phyloP scores from a whole-genome alignment of 2,797 vertebrate genomes.

The Serranus cabrilla region DNA sequence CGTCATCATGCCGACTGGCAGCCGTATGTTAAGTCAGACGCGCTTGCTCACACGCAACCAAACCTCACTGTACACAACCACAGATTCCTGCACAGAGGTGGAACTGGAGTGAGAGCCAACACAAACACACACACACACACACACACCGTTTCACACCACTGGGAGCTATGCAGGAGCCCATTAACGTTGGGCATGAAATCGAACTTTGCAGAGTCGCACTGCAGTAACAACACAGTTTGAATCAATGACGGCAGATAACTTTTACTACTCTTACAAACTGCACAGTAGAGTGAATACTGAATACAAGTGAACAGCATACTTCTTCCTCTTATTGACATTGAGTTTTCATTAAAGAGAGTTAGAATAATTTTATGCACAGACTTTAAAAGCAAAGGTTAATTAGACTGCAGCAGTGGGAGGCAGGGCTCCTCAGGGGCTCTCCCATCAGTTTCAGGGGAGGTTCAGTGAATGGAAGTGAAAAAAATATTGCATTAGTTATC shows the following conservation, averaged over 20 bases:
- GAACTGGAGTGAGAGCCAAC: conserved; percentile 49
- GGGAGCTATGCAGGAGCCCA: conserved; percentile 27
- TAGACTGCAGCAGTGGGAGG: neutral
- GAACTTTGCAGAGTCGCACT: conserved; percentile 30
- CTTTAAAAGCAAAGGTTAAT: neutral
- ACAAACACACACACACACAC: conserved; percentile 36
- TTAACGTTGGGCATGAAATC: conserved; percentile 41
- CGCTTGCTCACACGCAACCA: conserved; percentile 39
- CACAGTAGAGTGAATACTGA: conserved; percentile 10
- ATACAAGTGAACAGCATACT: neutral
- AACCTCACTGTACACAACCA: conserved; percentile 44
- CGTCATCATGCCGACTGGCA: conserved; percentile 46
- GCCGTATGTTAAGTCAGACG: conserved; percentile 45
- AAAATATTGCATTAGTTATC: too few relatives aligned
- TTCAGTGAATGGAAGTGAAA: too few relatives aligned
- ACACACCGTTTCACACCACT: conserved; percentile 44
- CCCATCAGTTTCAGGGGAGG: too few relatives aligned
- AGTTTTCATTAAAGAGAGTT: too few relatives aligned
- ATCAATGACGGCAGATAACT: conserved; percentile 19
- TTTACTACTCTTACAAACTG: conserved; percentile 28
- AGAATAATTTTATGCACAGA: neutral
- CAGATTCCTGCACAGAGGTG: conserved; percentile 64
- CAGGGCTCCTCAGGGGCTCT: too few relatives aligned
- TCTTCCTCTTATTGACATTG: neutral
- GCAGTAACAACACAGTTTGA: conserved; percentile 30